Base-by-base conservation (phyloP, 2,113 vertebrate species). In the Tupaia chinensis region DNA sequence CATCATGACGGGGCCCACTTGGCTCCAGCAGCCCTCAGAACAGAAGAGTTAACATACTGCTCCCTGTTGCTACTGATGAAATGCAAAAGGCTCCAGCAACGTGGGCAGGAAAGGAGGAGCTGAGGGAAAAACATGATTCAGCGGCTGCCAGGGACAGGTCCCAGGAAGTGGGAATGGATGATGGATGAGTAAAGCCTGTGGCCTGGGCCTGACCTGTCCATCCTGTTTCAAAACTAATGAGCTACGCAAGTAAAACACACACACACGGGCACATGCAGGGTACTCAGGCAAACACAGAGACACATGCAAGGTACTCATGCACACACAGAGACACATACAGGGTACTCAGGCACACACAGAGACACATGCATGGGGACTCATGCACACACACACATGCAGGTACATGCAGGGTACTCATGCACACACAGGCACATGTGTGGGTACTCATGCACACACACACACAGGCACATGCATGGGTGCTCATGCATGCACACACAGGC, bases 1-100 rank as follows among this genome's bases (percentile, higher is more conserved):
- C 86, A 44, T 76, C 27, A 16, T 8, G 63, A 96, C 68, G 69
- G 32, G 74, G 65, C 56, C 68, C 63, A 27, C 54, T 82, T 1
- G 5, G 68, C 63, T 87, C 25, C 87, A 53, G 77, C 58, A 44
- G 11, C 77, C 93, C 53, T 44, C 87, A 19, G 92, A 65, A 86
- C 84, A 88, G 90, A 96, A 96, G 61, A 44, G 44, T 44, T 15
- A 94, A 87, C 72, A 53, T 4, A 93, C 4, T 79, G 25, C 27
- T 77, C 72, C 77, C 22, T 68, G 60, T 95, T 96, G 93, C 72
- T 68, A 87, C 68, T 44, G 32, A 93, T 27, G 91, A 94, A 88
- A 95, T 54, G 72, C 66, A 96, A 96, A 95, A 34, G 69, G 25
- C 69, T 87, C 77, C 81, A 87, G 65, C 17, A 76, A 72, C 87